Percentiles rank a stretch among this genome's conserved stretches.
phyloP scores from a whole-genome alignment of 92 coral and sea anemone genomes.

The Meandrina meandrites region DNA sequence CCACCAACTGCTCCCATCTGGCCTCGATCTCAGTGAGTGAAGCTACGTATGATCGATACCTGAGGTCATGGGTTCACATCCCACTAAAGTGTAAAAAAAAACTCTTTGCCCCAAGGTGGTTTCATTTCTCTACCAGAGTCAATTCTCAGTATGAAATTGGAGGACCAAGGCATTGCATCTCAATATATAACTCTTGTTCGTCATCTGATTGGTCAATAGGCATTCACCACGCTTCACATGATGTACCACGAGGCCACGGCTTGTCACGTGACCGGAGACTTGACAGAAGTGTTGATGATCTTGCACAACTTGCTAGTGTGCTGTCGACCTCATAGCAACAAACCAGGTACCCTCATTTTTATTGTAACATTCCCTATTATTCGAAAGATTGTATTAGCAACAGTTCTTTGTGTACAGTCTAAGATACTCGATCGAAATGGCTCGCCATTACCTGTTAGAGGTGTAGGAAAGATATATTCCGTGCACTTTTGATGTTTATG shows the following conservation, averaged over 20 bases:
- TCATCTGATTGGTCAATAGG: constrained; percentile 55
- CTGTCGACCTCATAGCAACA: constrained; percentile 87
- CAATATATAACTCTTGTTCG: neutral
- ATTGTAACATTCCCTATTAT: neutral
- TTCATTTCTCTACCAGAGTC: neutral
- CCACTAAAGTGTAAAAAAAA: neutral
- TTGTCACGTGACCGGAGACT: constrained; percentile 99
- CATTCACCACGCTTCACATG: constrained; percentile 92
- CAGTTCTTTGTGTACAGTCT: neutral
- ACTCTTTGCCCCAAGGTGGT: neutral
- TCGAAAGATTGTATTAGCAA: neutral
- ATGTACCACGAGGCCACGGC: constrained; percentile 99
- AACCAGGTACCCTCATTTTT: constrained; percentile 66
- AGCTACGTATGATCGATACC: neutral
- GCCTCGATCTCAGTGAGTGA: neutral
- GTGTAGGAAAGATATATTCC: neutral
- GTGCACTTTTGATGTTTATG: neutral
- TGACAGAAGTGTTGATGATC: constrained; percentile 87
- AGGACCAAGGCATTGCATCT: neutral
- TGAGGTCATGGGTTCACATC: neutral
- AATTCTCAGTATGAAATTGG: neutral
- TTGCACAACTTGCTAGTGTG: constrained; percentile 78
- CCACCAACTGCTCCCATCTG: neutral
- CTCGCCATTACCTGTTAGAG: neutral
- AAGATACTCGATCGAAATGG: neutral